Percentiles rank a stretch among this genome's conserved stretches.
Conservation (phyloP, 1,140 invertebrate genomes). For the Heliconius hermathena region DNA sequence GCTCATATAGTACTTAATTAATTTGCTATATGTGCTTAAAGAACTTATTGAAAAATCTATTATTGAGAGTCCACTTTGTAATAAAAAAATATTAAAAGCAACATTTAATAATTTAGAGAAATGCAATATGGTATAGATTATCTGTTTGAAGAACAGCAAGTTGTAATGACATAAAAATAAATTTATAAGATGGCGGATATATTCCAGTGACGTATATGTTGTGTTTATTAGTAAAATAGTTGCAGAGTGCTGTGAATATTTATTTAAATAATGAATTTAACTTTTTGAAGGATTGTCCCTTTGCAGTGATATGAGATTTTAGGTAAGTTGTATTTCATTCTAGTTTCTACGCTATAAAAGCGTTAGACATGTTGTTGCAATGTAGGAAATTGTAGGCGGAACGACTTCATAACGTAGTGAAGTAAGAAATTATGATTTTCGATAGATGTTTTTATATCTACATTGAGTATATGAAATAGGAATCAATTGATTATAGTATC, state of each 20-base stretch:
- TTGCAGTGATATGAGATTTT: conserved; percentile 42
- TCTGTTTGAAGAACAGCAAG: conserved; percentile 6
- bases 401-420: conserved; percentile 37
- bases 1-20: too few species aligned
- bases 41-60: too few species aligned
- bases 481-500: too few species aligned
- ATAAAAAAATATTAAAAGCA: too few species aligned
- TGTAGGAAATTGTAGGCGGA: conserved; percentile 63
- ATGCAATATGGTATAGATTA: background rate
- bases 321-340: conserved; percentile 49
- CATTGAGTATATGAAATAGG: too few species aligned
- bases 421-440: background rate
- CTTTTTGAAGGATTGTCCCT: conserved; percentile 41
- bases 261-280: conserved; percentile 57
- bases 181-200: conserved; percentile 76
- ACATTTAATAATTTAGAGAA: background rate
- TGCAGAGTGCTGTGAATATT: conserved; percentile 53
- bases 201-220: conserved; percentile 75
- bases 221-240: conserved; percentile 62
- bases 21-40: too few species aligned
- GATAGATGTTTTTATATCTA: background rate
- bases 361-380: conserved; percentile 40
- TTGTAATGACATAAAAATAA: conserved; percentile 46
- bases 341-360: background rate
- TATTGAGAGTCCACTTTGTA: too few species aligned